Percentiles rank a stretch among this genome's conserved stretches.
Evolutionary conservation across 2,113 vertebrate species (phyloP).

Genomic region (Mustela nigripes): DNA sequence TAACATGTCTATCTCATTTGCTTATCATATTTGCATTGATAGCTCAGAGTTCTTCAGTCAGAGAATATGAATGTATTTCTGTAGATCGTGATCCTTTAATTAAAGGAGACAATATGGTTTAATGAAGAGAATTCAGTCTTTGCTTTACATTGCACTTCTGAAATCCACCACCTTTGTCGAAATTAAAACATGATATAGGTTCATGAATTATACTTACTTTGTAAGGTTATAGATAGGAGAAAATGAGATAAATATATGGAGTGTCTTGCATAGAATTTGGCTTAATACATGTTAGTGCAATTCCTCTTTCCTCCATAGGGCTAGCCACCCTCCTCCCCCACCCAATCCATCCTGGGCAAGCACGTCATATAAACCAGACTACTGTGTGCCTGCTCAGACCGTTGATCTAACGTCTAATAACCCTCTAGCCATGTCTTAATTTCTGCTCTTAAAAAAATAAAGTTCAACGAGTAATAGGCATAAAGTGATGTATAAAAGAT

Average conservation of each 20-base stretch:
- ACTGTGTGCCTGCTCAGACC: not conserved
- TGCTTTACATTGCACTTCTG: not conserved
- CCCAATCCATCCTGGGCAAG: not conserved
- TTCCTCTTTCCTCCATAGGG: not conserved
- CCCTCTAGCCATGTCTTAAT: not conserved
- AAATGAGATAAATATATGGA: not conserved
- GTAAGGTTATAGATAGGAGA: not conserved
- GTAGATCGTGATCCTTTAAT: not conserved
- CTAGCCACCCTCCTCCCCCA: not conserved
- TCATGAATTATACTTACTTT: not conserved
- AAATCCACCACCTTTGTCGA: not conserved
- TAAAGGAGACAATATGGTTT: not conserved
- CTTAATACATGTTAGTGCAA: not conserved
- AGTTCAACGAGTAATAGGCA: not conserved
- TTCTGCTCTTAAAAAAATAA: not conserved
- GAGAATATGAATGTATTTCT: not conserved
- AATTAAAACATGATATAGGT: not conserved
- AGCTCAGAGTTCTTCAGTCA: not conserved
- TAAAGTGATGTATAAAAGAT: not conserved
- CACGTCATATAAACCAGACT: not conserved
- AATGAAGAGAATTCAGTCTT: not conserved
- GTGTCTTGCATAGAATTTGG: not conserved
- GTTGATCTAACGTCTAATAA: rapidly evolving
- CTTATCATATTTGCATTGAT: not conserved
- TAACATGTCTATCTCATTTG: not conserved